Evolutionary conservation across 2,113 vertebrate genomes (phyloP), one percentile per base, ranked within the genome.

Genomic region (Erinaceus europaeus): DNA sequence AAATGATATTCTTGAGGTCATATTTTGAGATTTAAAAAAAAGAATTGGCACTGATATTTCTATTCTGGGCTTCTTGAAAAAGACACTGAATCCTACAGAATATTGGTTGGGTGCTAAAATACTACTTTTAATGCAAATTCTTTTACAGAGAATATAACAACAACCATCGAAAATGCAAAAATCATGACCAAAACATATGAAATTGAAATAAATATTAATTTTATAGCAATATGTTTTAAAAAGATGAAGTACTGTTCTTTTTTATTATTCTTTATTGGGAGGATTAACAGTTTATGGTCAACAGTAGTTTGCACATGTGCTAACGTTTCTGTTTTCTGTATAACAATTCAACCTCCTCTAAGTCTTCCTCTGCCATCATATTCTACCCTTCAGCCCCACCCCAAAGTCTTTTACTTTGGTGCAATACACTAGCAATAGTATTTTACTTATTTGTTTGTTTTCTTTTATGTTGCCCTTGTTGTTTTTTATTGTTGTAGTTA

Each of bases 21-120:
- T 87, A 52, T 88, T 92, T 78, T 71, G 36, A 93, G 36, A n/a
- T n/a, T 53, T 53, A 62, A 36, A 85, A 84, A 84, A 83, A 59
- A 29, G 27, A 61, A 23, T 50, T 48, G 50, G 17, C 32, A 38
- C 57, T 73, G 15, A 73, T 79, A 92, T 93, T 90, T 90, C 32
- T 90, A 4, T 86, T 84, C 52, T 91, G 8, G 14, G 36, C 8
- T 23, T 64, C 74, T 93, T 32, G 5, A 27, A 68, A 88, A 69
- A 86, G 61, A 48, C 14, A 59, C 69, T 50, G 73, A 72, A 10
- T 40, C 34, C 21, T 55, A 69, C 21, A 88, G 76, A 86, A 53
- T 48, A 69, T 38, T 86, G 44, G 84, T 82, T 67, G 64, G 44
- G 12, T 78, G 46, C 0, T 57, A 85, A 55, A 64, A 59, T 73